A percentile compares a stretch with the other conserved stretches of the same genome.
Conservation (phyloP, 2,113 vertebrate species). For the Aythya baeri region DNA sequence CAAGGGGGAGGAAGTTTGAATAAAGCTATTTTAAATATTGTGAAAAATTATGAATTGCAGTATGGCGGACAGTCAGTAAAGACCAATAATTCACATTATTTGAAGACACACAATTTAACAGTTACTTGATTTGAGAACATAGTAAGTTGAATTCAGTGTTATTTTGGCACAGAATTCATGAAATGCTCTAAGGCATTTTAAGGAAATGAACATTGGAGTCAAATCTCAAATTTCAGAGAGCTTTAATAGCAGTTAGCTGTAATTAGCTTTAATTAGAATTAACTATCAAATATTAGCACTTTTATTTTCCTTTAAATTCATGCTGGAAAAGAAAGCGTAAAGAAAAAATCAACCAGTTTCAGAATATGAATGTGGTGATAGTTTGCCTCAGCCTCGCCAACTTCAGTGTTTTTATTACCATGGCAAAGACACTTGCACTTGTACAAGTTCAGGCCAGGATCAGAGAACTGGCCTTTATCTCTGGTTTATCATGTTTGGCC, state of each 20-base stretch:
- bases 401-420: neutral
- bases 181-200: neutral
- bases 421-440: neutral
- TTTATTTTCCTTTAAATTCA: neutral
- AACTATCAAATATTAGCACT: neutral
- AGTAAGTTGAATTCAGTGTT: neutral
- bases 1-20: neutral
- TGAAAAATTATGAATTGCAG: neutral
- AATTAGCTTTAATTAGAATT: neutral
- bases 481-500: too few species aligned
- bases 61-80: neutral
- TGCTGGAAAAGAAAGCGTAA: neutral
- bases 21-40: neutral
- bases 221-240: neutral
- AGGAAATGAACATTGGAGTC: neutral
- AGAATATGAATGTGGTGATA: neutral
- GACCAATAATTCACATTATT: neutral
- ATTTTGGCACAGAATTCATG: neutral
- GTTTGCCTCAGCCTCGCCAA: neutral
- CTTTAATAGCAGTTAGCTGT: neutral
- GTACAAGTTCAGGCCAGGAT: neutral
- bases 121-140: neutral
- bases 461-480: neutral
- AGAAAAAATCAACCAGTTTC: neutral
- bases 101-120: neutral